Evolutionary conservation across 1,140 invertebrate genomes (phyloP).

Genomic region (Neodiprion virginianus): DNA sequence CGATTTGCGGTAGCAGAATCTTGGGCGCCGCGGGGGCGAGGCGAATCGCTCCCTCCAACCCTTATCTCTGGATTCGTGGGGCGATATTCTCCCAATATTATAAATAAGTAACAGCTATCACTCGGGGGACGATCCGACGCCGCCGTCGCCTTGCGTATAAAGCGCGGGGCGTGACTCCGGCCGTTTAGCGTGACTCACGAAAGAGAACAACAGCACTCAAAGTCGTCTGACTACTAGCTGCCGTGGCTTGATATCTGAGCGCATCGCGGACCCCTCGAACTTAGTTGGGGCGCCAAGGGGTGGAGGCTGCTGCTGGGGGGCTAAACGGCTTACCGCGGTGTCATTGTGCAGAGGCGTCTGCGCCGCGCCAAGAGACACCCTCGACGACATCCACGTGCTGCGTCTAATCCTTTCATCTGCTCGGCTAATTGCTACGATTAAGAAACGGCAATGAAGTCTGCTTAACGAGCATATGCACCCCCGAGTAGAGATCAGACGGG

Average conservation of each 20-base stretch:
- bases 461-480: conserved; percentile 4
- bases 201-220: background rate
- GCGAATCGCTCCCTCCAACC: background rate
- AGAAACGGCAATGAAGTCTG: conserved; percentile 1
- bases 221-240: background rate
- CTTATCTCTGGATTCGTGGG: background rate
- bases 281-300: background rate
- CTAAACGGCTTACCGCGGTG: background rate
- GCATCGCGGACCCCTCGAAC: background rate
- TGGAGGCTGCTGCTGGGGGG: background rate
- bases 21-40: background rate
- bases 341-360: conserved; percentile 1
- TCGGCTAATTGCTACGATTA: conserved; percentile 15
- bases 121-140: background rate
- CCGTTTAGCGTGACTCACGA: conserved; percentile 1
- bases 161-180: background rate
- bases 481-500: background rate
- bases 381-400: background rate
- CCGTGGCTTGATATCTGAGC: background rate
- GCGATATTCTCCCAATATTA: background rate
- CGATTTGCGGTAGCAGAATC: background rate
- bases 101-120: background rate
- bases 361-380: background rate
- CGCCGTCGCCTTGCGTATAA: background rate
- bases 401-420: conserved; percentile 16